A percentile compares a stretch with the other conserved stretches of the same genome.
Evolutionary conservation across 1,140 invertebrate species (phyloP).

Genomic region (Penaeus japonicus): DNA sequence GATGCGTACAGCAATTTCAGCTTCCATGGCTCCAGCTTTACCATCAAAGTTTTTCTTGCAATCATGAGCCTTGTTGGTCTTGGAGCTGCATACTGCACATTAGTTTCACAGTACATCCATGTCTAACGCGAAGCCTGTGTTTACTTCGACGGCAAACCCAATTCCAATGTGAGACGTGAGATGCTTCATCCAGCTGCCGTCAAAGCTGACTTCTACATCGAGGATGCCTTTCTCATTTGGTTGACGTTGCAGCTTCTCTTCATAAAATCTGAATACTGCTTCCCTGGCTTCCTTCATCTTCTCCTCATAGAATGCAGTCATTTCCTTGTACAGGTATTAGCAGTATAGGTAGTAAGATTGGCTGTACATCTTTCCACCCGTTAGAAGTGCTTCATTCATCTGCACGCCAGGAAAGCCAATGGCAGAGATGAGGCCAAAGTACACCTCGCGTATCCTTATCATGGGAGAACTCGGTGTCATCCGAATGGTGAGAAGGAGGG

Average conservation of each 20-base stretch:
- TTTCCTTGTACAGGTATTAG: not conserved
- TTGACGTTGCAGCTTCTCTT: too few relatives aligned
- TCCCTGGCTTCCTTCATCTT: not conserved
- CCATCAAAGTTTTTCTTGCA: not conserved
- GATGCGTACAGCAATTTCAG: not conserved
- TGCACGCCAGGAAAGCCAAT: not conserved
- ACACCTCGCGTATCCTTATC: not conserved
- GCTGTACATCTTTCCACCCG: not conserved
- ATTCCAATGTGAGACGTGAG: conserved; percentile 20
- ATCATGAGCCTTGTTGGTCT: not conserved
- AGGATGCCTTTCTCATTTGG: not conserved
- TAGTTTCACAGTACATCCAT: conserved; percentile 21
- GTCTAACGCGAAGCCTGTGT: conserved; percentile 8
- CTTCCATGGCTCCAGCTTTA: conserved; percentile 1
- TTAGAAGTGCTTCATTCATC: not conserved
- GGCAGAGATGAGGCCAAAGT: not conserved
- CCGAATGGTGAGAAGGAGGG: not conserved
- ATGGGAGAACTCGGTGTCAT: not conserved
- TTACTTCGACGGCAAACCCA: not conserved
- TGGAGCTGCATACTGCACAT: not conserved
- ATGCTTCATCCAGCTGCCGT: conserved; percentile 4
- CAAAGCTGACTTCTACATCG: not conserved
- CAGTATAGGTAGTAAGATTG: not conserved
- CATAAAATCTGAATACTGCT: too few relatives aligned
- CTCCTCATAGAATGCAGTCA: not conserved